Base-by-base conservation (phyloP, 2,888 invertebrate species). In the Timandra comae region DNA sequence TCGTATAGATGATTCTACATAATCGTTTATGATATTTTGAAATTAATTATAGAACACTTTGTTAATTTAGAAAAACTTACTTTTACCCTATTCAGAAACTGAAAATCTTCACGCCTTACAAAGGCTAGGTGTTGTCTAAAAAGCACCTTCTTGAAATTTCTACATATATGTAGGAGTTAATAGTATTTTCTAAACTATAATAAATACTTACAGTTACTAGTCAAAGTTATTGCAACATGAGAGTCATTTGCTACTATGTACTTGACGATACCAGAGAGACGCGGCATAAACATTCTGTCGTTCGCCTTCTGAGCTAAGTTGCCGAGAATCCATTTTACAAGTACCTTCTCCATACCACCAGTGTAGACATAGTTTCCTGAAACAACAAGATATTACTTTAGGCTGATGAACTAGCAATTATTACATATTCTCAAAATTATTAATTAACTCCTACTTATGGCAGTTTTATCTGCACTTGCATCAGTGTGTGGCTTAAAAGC, bases 341-440 rank as follows among this genome's bases (percentile, higher is more conserved):
- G 48, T 1, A 86, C 86, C 41, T 74, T 77, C 36, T 86, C 86
- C 63, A 84, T 69, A 12, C 86, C 86, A 35, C 86, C 86, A 27
- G 80, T 66, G 33, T 79, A 69, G 1, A 86, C 36, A 34, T 80
- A 79, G 37, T 62, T 79, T 13, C 86, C 86, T 86, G 43, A 27
- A 68, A 56, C 26, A 30, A 19, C 12, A 16, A 32, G 38, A 25
- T 12, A 30, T n/a, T 9, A 22, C 7, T 20, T 20, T 7, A 1
- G 7, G 20, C 7, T 5, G 2, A 20, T 20, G 20, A 7, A 20
- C 5, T 7, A 1, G 7, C 5, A 20, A 20, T 7, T 20, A 20
- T 20, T 20, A 20, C 20, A 5, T 20, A 20, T 20, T 20, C 1
- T n/a, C n/a, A n/a, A n/a, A n/a, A n/a, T n/a, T n/a, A n/a, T n/a